Conservation (phyloP, 2,113 vertebrate species). For the Silurus glanis region DNA sequence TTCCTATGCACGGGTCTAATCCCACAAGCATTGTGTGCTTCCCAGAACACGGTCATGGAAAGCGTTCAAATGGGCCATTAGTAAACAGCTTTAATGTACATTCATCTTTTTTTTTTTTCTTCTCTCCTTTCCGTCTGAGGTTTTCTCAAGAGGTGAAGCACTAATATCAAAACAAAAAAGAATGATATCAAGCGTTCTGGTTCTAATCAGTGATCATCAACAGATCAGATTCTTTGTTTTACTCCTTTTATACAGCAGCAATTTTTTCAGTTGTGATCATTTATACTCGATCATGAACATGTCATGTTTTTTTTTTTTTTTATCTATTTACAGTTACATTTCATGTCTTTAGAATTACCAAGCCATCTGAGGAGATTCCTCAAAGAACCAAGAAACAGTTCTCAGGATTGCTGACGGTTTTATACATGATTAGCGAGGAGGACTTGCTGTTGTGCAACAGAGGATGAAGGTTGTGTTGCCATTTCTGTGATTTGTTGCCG, state of each 20-base stretch:
- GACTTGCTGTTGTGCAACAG: conserved; percentile 13
- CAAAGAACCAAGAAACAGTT: too few species aligned
- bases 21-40: conserved; percentile 44
- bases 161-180: background rate
- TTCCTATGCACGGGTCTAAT: background rate
- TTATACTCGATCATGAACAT: background rate
- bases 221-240: background rate
- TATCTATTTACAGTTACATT: background rate
- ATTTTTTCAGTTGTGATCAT: background rate
- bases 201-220: background rate
- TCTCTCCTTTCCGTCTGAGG: conserved; percentile 1
- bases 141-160: background rate
- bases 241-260: background rate
- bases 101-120: conserved; percentile 24
- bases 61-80: conserved; percentile 55
- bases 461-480: conserved; percentile 44
- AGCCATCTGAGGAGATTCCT: too few species aligned
- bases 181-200: background rate
- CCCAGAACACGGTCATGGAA: conserved; percentile 49
- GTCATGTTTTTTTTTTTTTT: background rate
- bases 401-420: conserved; percentile 11
- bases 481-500: conserved; percentile 43
- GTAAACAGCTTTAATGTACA: conserved; percentile 50
- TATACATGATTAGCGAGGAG: conserved; percentile 20
- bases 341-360: background rate